Base-by-base conservation (phyloP, 2,888 invertebrate genomes). In the Acanthopleura granulata region DNA sequence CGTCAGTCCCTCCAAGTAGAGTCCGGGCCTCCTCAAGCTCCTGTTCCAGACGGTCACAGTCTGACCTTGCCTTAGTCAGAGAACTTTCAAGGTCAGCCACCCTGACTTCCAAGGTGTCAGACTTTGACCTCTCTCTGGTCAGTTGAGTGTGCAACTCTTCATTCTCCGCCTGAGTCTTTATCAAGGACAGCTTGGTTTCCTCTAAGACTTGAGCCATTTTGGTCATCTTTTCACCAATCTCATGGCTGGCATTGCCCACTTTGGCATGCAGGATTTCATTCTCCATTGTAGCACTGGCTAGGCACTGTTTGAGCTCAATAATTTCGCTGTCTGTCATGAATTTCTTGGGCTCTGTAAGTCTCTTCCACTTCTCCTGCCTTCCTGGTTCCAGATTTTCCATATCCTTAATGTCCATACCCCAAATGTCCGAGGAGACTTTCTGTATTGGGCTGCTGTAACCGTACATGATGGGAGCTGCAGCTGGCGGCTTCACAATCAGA, bases 211-310 rank as follows among this genome's bases (percentile, higher is more conserved):
- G 83, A 51, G 82, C 84, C 40, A 86, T 86, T 78, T 87, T 85
- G 25, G 73, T 77, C 76, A 88, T 83, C 75, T 86, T 86, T 27
- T 80, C 82, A 29, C 84, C 81, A 72, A 87, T 84, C 74, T 87
- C 88, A 62, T 77, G 75, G 73, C 82, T 84, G 15, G 85, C 85
- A 77, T 86, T 87, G 77, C 80, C 83, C 18, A 88, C 77, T 77
- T 84, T 87, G 50, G 86, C 84, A 72, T 83, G 83, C 61, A 88
- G 74, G 72, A 88, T 84, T 74, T 88, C 86, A 76, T 86, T 82
- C 79, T 88, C 88, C 57, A 86, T 81, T 62, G 87, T 80, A 30
- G 84, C 83, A 40, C 84, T 85, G 50, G 86, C 88, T 61, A 88
- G 79, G 27, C 87, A 85, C 77, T 86, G 84, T 78, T 88, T 87